phyloP scores from a whole-genome alignment of 2,113 vertebrate genomes.

The Bubalus kerabau region DNA sequence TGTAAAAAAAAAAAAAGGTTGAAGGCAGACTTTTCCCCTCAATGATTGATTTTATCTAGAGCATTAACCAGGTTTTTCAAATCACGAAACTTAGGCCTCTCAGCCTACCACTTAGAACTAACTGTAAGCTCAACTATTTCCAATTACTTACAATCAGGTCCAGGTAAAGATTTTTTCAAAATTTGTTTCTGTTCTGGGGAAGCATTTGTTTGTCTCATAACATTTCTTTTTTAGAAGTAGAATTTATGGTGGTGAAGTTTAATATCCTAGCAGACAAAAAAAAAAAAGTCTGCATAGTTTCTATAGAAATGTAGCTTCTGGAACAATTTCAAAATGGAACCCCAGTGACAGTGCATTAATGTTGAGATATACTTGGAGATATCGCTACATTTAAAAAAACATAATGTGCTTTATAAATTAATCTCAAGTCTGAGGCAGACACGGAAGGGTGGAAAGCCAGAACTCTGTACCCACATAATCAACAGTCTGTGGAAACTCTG shows the following conservation, averaged over 20 bases:
- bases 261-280: not conserved
- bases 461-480: not conserved
- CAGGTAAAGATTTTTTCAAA: not conserved
- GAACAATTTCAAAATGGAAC: not conserved
- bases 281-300: not conserved
- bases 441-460: not conserved
- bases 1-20: not conserved
- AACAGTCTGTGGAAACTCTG: slow-evolving; percentile 10
- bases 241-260: not conserved
- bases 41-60: not conserved
- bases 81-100: not conserved
- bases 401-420: not conserved
- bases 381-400: not conserved
- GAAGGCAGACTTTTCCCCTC: not conserved
- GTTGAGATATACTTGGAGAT: not conserved
- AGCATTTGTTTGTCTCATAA: not conserved
- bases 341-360: not conserved
- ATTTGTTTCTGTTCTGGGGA: not conserved
- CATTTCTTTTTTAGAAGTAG: not conserved
- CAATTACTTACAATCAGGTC: not conserved
- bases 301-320: not conserved
- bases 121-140: not conserved
- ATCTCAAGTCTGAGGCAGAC: not conserved
- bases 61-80: not conserved
- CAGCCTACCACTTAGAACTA: not conserved